Base-by-base conservation (phyloP, 2,797 vertebrate genomes). In the Karalla daura region DNA sequence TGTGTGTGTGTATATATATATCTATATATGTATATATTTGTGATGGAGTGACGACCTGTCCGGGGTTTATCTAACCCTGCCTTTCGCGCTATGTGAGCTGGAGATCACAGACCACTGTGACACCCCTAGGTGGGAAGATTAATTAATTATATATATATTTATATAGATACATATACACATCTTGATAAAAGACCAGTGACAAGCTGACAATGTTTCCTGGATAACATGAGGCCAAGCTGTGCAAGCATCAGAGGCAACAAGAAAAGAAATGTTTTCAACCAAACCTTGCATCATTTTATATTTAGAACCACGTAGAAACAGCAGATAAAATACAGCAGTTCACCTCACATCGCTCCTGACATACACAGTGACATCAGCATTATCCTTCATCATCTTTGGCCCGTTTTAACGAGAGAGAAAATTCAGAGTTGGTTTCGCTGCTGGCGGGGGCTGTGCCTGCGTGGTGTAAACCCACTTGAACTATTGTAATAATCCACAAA, bases 401-500 rank as follows among this genome's bases (percentile, higher is more conserved):
- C 81, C 70, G 76, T 54, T 54, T 14, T 43, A 65, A 55, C 23
- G 1, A 32, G 44, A 56, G 59, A 64, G 70, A 71, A 69, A 20
- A 60, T 47, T 51, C 61, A 11, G 60, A 15, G 46, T 44, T 59
- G 15, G 47, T 41, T 74, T 65, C 39, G 30, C 47, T 36, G 63
- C 69, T 39, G 65, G 27, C 71, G 33, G 15, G 9, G 58, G 52
- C n/a, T n/a, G n/a, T 28, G 15, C 36, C 74, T 43, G 64, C 18
- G 49, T 56, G 58, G 43, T 18, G 46, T 67, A 43, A 80, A 75
- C 64, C 63, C 53, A 61, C 58, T 56, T 50, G 23, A 85, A 83
- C 81, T 64, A 40, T 65, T 68, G 82, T 81, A 82, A 79, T 81
- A 75, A 77, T 80, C 74, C 63, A 65, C 61, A 67, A 76, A 83